Evolutionary conservation across 2,888 invertebrate genomes (phyloP), one percentile per base, ranked within the genome.

Genomic region (Shargacucullia verbasci): DNA sequence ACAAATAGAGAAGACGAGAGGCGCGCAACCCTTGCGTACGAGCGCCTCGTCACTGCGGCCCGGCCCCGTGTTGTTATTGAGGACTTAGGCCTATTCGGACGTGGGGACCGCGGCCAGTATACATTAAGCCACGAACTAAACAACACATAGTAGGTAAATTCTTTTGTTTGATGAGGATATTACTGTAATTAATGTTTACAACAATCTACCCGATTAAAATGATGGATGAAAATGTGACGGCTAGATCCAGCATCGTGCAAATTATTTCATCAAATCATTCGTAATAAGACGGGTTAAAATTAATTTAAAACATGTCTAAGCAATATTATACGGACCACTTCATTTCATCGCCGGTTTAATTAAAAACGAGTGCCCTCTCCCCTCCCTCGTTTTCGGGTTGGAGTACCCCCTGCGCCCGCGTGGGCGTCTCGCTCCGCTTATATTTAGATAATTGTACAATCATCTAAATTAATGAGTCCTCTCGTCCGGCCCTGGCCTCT

Each of bases 361-460:
- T 94, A 94, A 94, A 93, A 94, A 94, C 93, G 92, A 94, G 94
- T 94, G 93, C 90, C 92, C 91, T 86, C 86, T 81, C 92, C 90
- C 89, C 91, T 87, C 89, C 90, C 89, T 85, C 88, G 87, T 86
- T 91, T 92, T 91, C 89, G 92, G 91, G 92, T 88, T 89, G 89
- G 86, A 85, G 88, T 87, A 84, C 89, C 89, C 91, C 90, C 88
- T 82, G 71, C 82, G 85, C 84, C 85, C 87, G 85, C 87, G 86
- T 85, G 89, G 90, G 88, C 89, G 92, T 88, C 90, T 90, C 92
- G 88, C 90, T 90, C 85, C 90, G 92, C 91, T 94, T 94, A 94
- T 93, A 93, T 94, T 94, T 94, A 94, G 94, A 94, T 94, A 94
- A 94, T 94, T 94, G 94, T 94, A 94, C 94, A 94, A 94, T 94